Evolutionary conservation across 2,797 vertebrate genomes (phyloP).

Genomic region (Epinephelus coioides): DNA sequence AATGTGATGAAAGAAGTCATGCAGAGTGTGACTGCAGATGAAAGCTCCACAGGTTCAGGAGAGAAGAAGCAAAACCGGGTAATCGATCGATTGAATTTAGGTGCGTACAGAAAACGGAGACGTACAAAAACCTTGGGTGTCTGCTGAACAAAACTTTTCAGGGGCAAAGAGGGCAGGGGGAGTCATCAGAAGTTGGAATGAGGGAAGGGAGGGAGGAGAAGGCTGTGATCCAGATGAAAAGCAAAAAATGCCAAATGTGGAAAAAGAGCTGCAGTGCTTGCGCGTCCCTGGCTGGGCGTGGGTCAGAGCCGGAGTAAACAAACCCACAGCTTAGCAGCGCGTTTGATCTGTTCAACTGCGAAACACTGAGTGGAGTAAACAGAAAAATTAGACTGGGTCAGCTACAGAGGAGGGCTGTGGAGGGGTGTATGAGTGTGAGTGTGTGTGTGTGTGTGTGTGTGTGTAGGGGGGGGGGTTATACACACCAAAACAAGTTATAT

Average conservation of each 20-base stretch:
- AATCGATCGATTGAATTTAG: constrained; percentile 32
- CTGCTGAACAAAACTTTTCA: constrained; percentile 54
- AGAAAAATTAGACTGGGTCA: constrained; percentile 78
- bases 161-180: constrained; percentile 50
- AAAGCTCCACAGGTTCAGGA: constrained; percentile 43
- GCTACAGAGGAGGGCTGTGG: constrained; percentile 62
- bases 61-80: neutral
- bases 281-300: constrained; percentile 68
- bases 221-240: constrained; percentile 73
- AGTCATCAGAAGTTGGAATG: constrained; percentile 51
- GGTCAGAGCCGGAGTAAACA: constrained; percentile 83
- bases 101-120: constrained; percentile 23
- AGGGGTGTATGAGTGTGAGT: constrained; percentile 18
- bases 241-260: constrained; percentile 66
- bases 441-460: constrained; percentile 42
- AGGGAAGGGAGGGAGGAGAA: constrained; percentile 41
- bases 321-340: constrained; percentile 76
- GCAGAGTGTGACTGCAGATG: constrained; percentile 21
- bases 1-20: constrained; percentile 42
- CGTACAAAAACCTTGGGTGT: constrained; percentile 11
- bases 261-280: constrained; percentile 68
- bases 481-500: constrained; percentile 55
- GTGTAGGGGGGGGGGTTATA: constrained; percentile 6
- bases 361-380: constrained; percentile 83
- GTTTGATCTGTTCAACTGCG: constrained; percentile 83